phyloP scores from a whole-genome alignment of 2,113 vertebrate species.

The Psittacara wagleri region DNA sequence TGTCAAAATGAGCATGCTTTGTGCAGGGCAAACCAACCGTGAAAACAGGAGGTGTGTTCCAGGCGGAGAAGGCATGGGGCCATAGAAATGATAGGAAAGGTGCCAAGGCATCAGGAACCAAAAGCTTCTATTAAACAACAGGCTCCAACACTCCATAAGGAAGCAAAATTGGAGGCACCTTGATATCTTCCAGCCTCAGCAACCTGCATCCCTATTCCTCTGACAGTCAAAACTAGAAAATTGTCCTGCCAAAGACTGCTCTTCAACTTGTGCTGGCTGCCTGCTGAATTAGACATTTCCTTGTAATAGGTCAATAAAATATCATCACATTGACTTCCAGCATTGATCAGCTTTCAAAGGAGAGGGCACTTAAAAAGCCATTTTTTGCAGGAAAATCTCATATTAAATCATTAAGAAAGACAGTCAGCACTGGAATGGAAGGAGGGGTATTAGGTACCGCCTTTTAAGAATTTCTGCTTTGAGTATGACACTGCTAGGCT shows the following conservation, averaged over 20 bases:
- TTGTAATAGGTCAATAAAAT: neutral
- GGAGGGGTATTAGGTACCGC: neutral
- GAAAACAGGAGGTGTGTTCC: neutral
- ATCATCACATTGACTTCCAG: neutral
- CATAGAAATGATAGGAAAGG: neutral
- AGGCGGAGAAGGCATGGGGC: neutral
- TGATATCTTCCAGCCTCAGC: neutral
- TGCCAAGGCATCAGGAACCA: neutral
- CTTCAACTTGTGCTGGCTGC: neutral
- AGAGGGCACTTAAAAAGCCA: neutral
- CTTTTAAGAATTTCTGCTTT: neutral
- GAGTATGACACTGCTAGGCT: neutral
- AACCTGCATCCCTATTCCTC: neutral
- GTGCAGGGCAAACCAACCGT: neutral
- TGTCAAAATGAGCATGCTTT: neutral
- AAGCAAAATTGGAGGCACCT: fast-evolving
- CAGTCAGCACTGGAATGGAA: neutral
- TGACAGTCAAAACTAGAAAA: neutral
- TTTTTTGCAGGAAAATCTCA: neutral
- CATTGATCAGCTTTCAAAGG: neutral
- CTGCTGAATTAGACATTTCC: neutral
- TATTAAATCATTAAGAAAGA: neutral
- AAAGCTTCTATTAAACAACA: neutral
- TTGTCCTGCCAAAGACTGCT: neutral
- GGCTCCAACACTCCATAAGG: neutral